A percentile compares a stretch with the other conserved stretches of the same genome.
Evolutionary conservation across 2,797 vertebrate species (phyloP).

Genomic region (Aphelocoma californica): DNA sequence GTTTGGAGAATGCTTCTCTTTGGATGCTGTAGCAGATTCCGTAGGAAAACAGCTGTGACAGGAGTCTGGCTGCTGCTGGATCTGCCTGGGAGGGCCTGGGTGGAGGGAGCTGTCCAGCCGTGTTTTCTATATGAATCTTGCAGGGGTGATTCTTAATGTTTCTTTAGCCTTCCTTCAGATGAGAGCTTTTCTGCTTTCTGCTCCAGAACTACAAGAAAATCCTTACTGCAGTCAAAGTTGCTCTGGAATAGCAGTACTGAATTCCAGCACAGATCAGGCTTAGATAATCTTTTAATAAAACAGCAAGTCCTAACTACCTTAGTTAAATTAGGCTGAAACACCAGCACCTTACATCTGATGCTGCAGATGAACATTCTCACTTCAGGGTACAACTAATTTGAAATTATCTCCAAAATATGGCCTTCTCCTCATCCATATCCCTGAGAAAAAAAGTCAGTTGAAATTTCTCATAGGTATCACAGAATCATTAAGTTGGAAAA

Average conservation of each 20-base stretch:
- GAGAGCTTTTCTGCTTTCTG: neutral
- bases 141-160: neutral
- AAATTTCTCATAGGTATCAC: neutral
- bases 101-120: neutral
- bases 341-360: neutral
- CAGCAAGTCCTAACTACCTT: neutral
- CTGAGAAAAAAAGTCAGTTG: neutral
- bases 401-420: neutral
- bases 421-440: neutral
- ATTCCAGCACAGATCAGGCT: neutral
- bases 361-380: neutral
- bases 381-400: neutral
- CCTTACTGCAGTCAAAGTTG: neutral
- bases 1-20: slow-evolving; percentile 23
- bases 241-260: neutral
- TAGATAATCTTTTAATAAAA: neutral
- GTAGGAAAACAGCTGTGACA: neutral
- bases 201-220: neutral
- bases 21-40: slow-evolving; percentile 12
- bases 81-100: neutral
- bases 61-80: neutral
- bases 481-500: neutral
- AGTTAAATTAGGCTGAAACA: neutral
- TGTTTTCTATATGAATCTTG: rapidly evolving
- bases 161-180: neutral